These are phyloP conservation scores for Invenusta paracnida DNA, from an alignment of 2,888 invertebrate species.

Conservation along the genomic window DNA sequence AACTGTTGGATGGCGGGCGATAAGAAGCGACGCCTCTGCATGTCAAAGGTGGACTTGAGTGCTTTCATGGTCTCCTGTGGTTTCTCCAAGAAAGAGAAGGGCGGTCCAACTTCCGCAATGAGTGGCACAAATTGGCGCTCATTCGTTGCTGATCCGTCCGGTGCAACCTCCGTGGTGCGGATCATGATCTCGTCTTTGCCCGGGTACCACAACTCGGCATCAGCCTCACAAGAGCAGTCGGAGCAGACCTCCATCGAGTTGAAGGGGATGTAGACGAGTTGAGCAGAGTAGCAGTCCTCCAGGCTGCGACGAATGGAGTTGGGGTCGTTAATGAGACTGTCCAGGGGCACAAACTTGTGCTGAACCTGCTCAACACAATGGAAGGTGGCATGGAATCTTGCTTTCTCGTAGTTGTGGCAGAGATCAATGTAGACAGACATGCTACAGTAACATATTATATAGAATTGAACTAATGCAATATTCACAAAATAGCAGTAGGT, in stretches of 20 bases:
- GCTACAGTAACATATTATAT: too few relatives aligned
- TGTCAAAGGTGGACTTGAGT: not conserved
- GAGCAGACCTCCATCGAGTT: slow-evolving; percentile 13
- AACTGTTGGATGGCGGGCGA: not conserved
- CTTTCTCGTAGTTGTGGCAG: too few relatives aligned
- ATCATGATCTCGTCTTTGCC: slow-evolving; percentile 32
- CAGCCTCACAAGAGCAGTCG: not conserved
- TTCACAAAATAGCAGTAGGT: too few relatives aligned
- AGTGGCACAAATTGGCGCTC: slow-evolving; percentile 33
- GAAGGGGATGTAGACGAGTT: slow-evolving; percentile 33
- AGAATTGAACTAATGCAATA: too few relatives aligned
- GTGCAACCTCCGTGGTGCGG: not conserved
- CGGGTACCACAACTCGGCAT: not conserved
- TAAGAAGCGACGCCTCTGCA: slow-evolving; percentile 15
- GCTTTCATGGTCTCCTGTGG: not conserved
- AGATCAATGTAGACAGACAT: too few relatives aligned
- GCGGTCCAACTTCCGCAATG: not conserved
- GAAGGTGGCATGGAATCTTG: too few relatives aligned
- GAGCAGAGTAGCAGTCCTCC: not conserved
- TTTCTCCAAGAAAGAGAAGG: not conserved
- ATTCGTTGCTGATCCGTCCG: slow-evolving; percentile 7
- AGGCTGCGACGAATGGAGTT: not conserved
- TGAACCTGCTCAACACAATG: too few relatives aligned
- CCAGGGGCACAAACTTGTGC: not conserved
- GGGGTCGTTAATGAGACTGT: not conserved